Evolutionary conservation across 2,888 invertebrate genomes (phyloP).

Genomic region (Drosophila silvestris): DNA sequence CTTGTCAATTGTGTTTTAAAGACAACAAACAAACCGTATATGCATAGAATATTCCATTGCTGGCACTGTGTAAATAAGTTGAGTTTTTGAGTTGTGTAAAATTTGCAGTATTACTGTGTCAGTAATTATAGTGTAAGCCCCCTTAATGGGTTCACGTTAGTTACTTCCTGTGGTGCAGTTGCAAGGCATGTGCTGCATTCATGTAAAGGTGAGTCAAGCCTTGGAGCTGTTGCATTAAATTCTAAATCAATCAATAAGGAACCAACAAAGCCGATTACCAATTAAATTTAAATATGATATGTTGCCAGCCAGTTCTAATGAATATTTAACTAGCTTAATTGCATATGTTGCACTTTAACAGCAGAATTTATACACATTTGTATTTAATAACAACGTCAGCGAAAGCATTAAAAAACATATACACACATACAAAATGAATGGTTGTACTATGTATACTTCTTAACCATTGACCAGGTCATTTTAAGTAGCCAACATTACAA

Average conservation of each 20-base stretch:
- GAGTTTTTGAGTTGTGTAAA: neutral
- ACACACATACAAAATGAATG: conserved; percentile 18
- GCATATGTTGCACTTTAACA: conserved; percentile 29
- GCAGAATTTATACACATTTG: conserved; percentile 3
- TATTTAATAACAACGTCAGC: neutral
- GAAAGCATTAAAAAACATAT: conserved; percentile 21
- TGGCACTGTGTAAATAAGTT: neutral
- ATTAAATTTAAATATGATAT: conserved; percentile 66
- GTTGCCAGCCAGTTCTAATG: conserved; percentile 50
- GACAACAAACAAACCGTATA: neutral
- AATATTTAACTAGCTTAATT: conserved; percentile 71
- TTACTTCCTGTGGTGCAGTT: neutral
- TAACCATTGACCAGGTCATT: conserved; percentile 56
- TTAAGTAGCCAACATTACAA: conserved; percentile 41
- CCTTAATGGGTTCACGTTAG: neutral
- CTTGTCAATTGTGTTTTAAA: neutral
- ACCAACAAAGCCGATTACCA: conserved; percentile 43
- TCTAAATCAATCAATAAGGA: conserved; percentile 56
- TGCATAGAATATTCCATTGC: conserved; percentile 5
- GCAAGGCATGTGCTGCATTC: neutral
- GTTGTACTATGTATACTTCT: conserved; percentile 24
- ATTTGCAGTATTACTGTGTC: neutral
- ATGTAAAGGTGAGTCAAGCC: conserved; percentile 1
- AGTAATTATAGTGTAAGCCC: neutral
- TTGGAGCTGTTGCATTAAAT: conserved; percentile 23